Base-by-base conservation (phyloP, 1,140 invertebrate species). In the Chironomus striatipennis region DNA sequence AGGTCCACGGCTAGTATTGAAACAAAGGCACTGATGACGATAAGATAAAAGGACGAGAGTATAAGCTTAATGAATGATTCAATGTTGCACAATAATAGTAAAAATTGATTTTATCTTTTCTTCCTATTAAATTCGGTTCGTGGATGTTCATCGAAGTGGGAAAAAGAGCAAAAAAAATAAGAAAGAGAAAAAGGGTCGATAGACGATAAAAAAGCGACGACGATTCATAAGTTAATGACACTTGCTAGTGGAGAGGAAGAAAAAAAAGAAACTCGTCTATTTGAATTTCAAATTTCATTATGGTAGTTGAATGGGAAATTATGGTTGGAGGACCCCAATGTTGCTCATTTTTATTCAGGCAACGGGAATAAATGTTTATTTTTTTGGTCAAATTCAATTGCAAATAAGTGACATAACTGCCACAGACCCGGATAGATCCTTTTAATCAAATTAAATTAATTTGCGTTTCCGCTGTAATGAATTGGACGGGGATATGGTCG, bases 61-160 rank as follows among this genome's bases (percentile, higher is more conserved):
- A 34, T 34, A 34, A 12, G 20, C 20, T 20, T 70, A 70, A 70
- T 70, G 65, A 70, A 70, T 21, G 65, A 70, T 70, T 18, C 65
- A 70, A 70, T 70, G 65, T 70, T 70, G 65, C 65, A 70, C 65
- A 70, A 12, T 21, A 21, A 70, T 70, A 70, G 65, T 70, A 20
- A 70, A 70, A 70, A 70, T 70, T 70, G 65, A 70, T 70, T 70
- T 21, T 70, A 21, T 21, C 65, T 70, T n/a, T 70, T 9, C 20
- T 70, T 20, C 12, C n/a, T 57, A n/a, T 5, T 57, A n/a, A 15
- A n/a, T n/a, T 57, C 47, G n/a, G n/a, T 15, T 47, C 12, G 47
- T 57, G 12, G 12, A n/a, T 57, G 47, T n/a, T 57, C 47, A 57
- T 57, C 47, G 47, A 57, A n/a, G 47, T 12, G 12, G 12, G 24